Evolutionary conservation across 2,888 invertebrate genomes (phyloP).

Genomic region (Trimorus sp.): DNA sequence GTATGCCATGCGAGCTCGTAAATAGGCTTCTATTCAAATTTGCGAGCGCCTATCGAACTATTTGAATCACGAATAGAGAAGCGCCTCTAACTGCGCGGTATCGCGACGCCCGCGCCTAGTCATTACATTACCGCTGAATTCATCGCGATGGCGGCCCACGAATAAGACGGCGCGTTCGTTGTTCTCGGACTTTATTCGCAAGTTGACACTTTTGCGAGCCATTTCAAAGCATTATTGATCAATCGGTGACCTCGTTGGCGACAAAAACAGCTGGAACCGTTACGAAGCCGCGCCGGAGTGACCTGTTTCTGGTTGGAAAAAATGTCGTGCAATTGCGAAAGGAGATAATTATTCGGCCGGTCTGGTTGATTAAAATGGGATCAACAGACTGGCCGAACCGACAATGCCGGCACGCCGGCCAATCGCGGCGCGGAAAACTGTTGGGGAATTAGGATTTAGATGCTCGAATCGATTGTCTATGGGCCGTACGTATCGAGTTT

Average conservation of each 20-base stretch:
- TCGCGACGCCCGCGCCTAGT: slow-evolving; percentile 57
- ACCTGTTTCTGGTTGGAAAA: slow-evolving; percentile 40
- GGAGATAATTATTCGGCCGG: too few species aligned
- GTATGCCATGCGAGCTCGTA: slow-evolving; percentile 76
- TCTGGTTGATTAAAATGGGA: too few species aligned
- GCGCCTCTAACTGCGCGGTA: slow-evolving; percentile 59
- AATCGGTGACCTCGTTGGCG: slow-evolving; percentile 53
- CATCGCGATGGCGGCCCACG: slow-evolving; percentile 58
- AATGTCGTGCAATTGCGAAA: not conserved
- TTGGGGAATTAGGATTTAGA: too few species aligned
- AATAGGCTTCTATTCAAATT: slow-evolving; percentile 74
- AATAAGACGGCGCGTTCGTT: slow-evolving; percentile 40
- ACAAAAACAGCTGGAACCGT: slow-evolving; percentile 51
- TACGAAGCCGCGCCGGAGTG: slow-evolving; percentile 11
- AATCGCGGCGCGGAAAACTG: too few species aligned
- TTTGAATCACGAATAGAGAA: slow-evolving; percentile 71
- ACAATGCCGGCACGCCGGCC: too few species aligned
- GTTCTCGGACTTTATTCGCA: slow-evolving; percentile 48
- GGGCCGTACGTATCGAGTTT: too few species aligned
- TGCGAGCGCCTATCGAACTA: slow-evolving; percentile 74
- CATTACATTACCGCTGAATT: slow-evolving; percentile 57
- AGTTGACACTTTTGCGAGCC: slow-evolving; percentile 48
- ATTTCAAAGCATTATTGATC: slow-evolving; percentile 52
- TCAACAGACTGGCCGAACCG: too few species aligned
- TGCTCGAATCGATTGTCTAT: too few species aligned